Base-by-base conservation (phyloP, 1,140 invertebrate species). In the Drosophila tropicalis region DNA sequence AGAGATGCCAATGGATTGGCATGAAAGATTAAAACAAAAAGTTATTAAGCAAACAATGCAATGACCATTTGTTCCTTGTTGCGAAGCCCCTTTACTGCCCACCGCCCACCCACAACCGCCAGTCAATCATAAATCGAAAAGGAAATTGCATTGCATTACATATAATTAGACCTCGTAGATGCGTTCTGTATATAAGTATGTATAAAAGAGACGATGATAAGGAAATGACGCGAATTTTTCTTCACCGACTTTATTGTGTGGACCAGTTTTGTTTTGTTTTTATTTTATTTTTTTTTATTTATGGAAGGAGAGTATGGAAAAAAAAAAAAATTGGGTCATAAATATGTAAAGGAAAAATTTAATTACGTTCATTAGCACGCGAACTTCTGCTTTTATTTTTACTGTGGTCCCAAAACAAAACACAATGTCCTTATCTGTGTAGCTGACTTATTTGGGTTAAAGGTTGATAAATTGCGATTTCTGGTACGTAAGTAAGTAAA, bases 401-500 rank as follows among this genome's bases (percentile, higher is more conserved):
- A 5, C 29, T 29, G 2, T 51, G 39, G 32, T 51, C n/a, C 56
- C 56, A 55, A 47, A 29, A 65, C 13, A 56, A 64, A 36, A 70
- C 41, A 29, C 47, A 44, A 65, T 55, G 62, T 69, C 65, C 66
- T 69, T 76, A 81, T 79, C 76, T 58, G 5, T 29, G 12, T 51
- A 55, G 36, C 70, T 55, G n/a, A 19, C 13, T 29, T 56, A 34
- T 56, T 40, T 73, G 62, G 83, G 76, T 83, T 77, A 87, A 74
- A 87, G 83, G 83, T 87, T 89, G 83, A 83, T 79, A 73, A 89
- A 77, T 87, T 70, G 55, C 54, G 68, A 68, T 47, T 29, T 22
- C 32, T 65, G 60, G 56, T 64, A 47, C 34, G 19, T 36, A 9
- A 29, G 36, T 10, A 32, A 36, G 5, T 29, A 25, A 29, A 29